Evolutionary conservation across 2,113 vertebrate species (phyloP), one percentile per base, ranked within the genome.

Genomic region (Platysteira castanea): DNA sequence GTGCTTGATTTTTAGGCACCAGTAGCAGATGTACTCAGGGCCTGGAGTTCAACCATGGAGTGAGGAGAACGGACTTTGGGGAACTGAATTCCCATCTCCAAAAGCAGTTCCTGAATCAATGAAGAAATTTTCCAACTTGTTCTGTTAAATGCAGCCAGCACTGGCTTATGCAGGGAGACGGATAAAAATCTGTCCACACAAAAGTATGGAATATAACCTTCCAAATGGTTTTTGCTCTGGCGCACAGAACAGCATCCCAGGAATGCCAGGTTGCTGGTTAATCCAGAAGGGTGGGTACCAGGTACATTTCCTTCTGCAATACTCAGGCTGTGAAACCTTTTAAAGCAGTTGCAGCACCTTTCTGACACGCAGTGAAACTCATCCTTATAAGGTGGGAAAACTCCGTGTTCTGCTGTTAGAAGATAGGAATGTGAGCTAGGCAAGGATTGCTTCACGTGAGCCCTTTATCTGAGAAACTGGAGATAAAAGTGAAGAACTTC

Each of bases 361-460:
- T 77, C 1, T 2, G 68, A 24, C 7, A 41, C 5, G 21, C 19
- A 30, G 57, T 42, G 15, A 65, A 92, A 76, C 41, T 63, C 68
- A 3, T 87, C 95, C 95, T 95, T 97, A 95, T 96, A 97, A 96
- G 93, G 96, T 47, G 91, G 59, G n/a, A 89, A 79, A 91, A 27
- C 81, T 91, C 42, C 16, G 0, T 5, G 57, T 54, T 53, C 71
- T 90, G 79, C 75, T 82, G 46, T 67, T 83, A 49, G 88, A 73
- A 87, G 71, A 33, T 28, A 82, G 84, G 69, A 94, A 96, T 97
- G 94, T 27, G 52, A 91, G 83, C 84, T 91, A 13, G 0, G 64
- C 44, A 37, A 77, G 82, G 80, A 87, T 71, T 95, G 84, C 90
- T 94, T 82, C 92, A 83, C 3, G 8, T 53, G 63, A 91, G 76